Evolutionary conservation across 2,797 vertebrate genomes (phyloP).

Genomic region (Dendrocincla fuliginosa): DNA sequence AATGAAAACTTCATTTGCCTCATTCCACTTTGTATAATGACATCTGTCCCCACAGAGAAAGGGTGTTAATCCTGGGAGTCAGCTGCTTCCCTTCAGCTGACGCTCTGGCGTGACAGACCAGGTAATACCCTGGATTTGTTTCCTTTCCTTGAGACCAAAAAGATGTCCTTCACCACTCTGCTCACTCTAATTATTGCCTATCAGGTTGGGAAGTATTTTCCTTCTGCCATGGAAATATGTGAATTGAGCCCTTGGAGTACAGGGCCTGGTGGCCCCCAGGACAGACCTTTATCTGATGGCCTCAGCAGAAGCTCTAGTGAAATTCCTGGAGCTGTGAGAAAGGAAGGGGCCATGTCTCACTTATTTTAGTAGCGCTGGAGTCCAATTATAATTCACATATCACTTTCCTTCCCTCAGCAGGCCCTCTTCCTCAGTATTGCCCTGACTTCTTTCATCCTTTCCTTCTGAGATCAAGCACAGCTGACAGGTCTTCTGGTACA

Average conservation of each 20-base stretch:
- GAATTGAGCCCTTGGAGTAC: not conserved
- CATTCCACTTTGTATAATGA: not conserved
- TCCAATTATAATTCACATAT: not conserved
- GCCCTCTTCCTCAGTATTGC: not conserved
- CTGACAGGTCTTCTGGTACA: not conserved
- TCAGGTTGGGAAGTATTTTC: not conserved
- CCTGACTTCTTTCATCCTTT: not conserved
- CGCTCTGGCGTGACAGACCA: not conserved
- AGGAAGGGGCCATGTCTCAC: rapidly evolving
- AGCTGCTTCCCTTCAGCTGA: not conserved
- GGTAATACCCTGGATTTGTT: not conserved
- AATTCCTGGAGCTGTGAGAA: not conserved
- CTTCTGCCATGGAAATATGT: not conserved
- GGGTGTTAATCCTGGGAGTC: not conserved
- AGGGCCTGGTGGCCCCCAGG: not conserved
- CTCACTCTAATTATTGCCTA: not conserved
- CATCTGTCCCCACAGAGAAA: not conserved
- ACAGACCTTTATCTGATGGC: not conserved
- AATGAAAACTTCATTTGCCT: not conserved
- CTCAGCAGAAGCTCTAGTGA: not conserved
- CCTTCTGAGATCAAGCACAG: not conserved
- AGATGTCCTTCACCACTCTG: not conserved
- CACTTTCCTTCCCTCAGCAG: not conserved
- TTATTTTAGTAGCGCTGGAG: not conserved
- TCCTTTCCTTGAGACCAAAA: not conserved